phyloP scores from a whole-genome alignment of 1,140 invertebrate genomes.

The Tetragnatha versicolor region DNA sequence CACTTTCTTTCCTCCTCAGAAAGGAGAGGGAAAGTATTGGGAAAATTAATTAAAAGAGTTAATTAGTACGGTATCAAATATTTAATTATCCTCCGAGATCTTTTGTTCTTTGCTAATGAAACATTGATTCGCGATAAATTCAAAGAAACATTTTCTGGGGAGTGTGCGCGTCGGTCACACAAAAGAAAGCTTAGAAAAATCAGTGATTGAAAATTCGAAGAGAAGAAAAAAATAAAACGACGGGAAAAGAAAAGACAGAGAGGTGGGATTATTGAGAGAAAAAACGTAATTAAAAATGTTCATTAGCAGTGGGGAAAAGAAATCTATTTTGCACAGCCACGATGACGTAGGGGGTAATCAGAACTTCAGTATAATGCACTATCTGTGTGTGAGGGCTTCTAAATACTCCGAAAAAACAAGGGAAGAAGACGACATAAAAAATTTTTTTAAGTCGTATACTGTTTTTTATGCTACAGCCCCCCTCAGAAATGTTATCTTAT shows the following conservation, averaged over 20 bases:
- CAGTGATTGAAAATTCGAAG: slow-evolving; percentile 55
- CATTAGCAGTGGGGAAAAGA: slow-evolving; percentile 48
- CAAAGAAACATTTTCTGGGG: slow-evolving; percentile 41
- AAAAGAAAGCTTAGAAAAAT: slow-evolving; percentile 42
- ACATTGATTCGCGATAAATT: slow-evolving; percentile 54
- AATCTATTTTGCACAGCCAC: slow-evolving; percentile 21
- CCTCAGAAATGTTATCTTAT: slow-evolving; percentile 12
- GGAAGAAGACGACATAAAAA: neutral
- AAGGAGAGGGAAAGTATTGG: slow-evolving; percentile 49
- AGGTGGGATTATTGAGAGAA: slow-evolving; percentile 44
- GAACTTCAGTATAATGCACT: neutral
- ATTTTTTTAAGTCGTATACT: too few relatives aligned
- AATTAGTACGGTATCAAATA: slow-evolving; percentile 55
- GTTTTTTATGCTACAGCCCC: too few relatives aligned
- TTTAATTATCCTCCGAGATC: slow-evolving; percentile 51
- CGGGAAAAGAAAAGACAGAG: neutral
- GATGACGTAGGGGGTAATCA: neutral
- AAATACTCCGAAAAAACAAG: neutral
- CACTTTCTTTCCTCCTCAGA: neutral
- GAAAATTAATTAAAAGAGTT: slow-evolving; percentile 55
- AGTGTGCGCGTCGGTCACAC: neutral
- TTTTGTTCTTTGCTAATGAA: slow-evolving; percentile 54
- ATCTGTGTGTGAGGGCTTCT: too few relatives aligned
- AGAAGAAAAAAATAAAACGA: slow-evolving; percentile 17
- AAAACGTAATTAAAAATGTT: slow-evolving; percentile 56